Percentiles rank a stretch among this genome's conserved stretches.
phyloP scores from a whole-genome alignment of 2,888 invertebrate genomes.

The Steinernema carpocapsae region DNA sequence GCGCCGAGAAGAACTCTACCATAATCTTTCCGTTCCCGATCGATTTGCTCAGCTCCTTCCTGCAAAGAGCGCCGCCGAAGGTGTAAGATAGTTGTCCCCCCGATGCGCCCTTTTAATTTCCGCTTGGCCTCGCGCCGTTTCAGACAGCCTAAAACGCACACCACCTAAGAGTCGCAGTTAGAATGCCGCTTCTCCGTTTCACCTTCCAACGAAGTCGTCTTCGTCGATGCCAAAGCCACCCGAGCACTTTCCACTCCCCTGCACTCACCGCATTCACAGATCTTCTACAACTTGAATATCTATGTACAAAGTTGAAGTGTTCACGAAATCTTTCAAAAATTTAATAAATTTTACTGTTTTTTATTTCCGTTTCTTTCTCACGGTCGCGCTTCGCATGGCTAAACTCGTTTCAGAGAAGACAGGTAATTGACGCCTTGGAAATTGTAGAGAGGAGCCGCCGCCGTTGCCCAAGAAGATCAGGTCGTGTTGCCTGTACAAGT shows the following conservation, averaged over 20 bases:
- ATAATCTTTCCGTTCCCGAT: constrained; percentile 68
- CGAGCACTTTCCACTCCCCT: background rate
- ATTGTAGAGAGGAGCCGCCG: constrained; percentile 59
- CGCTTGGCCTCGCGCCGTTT: constrained; percentile 20
- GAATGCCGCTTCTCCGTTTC: background rate
- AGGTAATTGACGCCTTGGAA: background rate
- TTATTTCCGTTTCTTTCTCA: background rate
- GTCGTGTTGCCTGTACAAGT: constrained; percentile 65
- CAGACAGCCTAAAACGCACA: constrained; percentile 29
- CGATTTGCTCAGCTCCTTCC: constrained; percentile 50
- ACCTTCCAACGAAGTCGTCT: no score
- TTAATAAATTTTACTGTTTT: constrained; percentile 27
- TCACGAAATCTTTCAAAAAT: constrained; percentile 1
- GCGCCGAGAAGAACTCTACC: constrained; percentile 68
- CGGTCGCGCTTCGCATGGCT: constrained; percentile 21
- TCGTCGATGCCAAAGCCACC: background rate
- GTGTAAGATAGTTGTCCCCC: constrained; percentile 36
- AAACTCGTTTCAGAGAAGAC: background rate
- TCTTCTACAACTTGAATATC: constrained; percentile 27
- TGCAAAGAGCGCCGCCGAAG: constrained; percentile 45
- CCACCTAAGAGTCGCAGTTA: constrained; percentile 6
- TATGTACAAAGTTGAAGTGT: constrained; percentile 20
- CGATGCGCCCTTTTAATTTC: constrained; percentile 29
- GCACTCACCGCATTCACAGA: background rate
- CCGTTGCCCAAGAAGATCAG: constrained; percentile 62